Evolutionary conservation across 1,140 invertebrate species (phyloP), one percentile per base, ranked within the genome.

Genomic region (Drosophila tristis): DNA sequence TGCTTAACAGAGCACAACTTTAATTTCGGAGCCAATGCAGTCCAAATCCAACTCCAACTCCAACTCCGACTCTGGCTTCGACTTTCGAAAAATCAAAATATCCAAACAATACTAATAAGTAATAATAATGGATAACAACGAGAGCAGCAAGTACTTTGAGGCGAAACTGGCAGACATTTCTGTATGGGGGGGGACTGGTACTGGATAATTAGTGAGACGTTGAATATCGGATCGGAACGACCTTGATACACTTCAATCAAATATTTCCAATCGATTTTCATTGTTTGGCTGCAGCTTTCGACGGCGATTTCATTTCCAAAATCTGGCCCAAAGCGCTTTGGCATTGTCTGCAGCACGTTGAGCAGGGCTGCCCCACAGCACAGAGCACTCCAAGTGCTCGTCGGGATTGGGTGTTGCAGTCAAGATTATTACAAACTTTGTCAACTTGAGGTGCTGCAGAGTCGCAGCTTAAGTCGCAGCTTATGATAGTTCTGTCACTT

Each of bases 211-310:
- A 77, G 74, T 77, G 64, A 57, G 65, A 68, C 51, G 74, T 51
- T 63, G 81, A 51, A 66, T 80, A 78, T 70, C 68, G 80, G 8
- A 43, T 70, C 63, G 80, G 8, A 47, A 56, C 79, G 72, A 84
- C 82, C 82, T 87, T 87, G 82, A 89, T 89, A 87, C 75, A 87
- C 82, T 87, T 87, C 79, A 87, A 87, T 87, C 84, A 87, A 82
- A 78, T 48, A 82, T 62, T 87, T 87, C 79, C 73, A 65, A 89
- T 87, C 65, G 84, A 89, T 89, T 82, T 86, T 53, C 51, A 87
- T 86, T 86, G 78, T 86, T 43, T 26, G 61, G 56, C 5, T 50
- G 54, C 44, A 47, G 79, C 64, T 79, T 74, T 82, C 70, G 54
- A 56, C 58, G 63, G 55, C 23, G 45, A 70, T 68, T 73, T 55